Percentiles rank a stretch among this genome's conserved stretches.
phyloP scores from a whole-genome alignment of 2,113 vertebrate species.

The Prolemur simus region DNA sequence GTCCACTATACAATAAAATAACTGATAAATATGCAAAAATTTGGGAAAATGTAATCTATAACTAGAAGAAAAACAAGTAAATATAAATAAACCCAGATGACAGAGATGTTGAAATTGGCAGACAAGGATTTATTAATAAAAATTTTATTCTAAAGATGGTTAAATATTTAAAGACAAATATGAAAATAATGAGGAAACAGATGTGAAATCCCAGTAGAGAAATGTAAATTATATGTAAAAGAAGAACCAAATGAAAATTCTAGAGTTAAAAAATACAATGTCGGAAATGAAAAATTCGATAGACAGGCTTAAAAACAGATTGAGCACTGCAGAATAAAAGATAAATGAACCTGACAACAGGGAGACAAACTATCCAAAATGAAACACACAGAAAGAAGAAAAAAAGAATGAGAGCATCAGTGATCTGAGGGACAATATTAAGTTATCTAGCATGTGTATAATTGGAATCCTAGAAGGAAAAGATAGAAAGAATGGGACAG shows the following conservation, averaged over 20 bases:
- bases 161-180: neutral
- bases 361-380: neutral
- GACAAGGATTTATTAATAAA: neutral
- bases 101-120: neutral
- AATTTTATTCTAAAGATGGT: neutral
- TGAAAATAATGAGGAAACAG: neutral
- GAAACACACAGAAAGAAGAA: neutral
- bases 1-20: neutral
- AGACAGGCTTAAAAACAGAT: neutral
- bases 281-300: neutral
- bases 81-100: neutral
- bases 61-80: neutral
- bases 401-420: neutral
- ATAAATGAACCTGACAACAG: neutral
- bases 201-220: neutral
- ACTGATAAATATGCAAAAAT: neutral
- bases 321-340: neutral
- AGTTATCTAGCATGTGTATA: neutral
- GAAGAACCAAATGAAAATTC: neutral
- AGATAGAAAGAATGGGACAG: neutral
- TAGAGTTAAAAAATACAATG: neutral
- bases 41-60: neutral
- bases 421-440: neutral
- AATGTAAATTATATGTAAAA: neutral
- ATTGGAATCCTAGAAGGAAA: neutral